phyloP scores from a whole-genome alignment of 2,113 vertebrate species.

The Todiramphus saurophagus region DNA sequence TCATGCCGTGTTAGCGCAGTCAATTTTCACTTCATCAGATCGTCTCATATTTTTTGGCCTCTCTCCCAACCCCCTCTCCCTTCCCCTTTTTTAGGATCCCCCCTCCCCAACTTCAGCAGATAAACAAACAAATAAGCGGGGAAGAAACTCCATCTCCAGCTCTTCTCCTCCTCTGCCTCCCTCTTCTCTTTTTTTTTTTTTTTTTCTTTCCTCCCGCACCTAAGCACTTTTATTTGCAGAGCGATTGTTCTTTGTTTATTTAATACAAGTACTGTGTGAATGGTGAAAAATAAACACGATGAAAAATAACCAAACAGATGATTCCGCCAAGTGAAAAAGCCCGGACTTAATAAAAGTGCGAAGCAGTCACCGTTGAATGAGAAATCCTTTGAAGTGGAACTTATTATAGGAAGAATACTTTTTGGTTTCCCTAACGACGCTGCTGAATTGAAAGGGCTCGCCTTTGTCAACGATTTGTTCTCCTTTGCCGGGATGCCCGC shows the following conservation, averaged over 20 bases:
- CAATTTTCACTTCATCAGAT: conserved; percentile 77
- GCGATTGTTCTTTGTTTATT: conserved; percentile 89
- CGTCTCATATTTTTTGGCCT: conserved; percentile 60
- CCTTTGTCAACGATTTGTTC: conserved; percentile 99
- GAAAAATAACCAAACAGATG: conserved; percentile 96
- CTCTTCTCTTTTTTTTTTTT: background rate
- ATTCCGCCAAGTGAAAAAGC: conserved; percentile 86
- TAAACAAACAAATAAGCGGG: conserved; percentile 38
- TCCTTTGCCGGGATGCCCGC: conserved; percentile 96
- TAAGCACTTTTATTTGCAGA: conserved; percentile 80
- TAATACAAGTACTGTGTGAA: conserved; percentile 94
- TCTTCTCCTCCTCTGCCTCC: conserved; percentile 9
- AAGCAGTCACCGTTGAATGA: conserved; percentile 92
- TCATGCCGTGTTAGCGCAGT: conserved; percentile 80
- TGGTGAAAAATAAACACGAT: conserved; percentile 96
- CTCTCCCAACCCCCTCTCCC: background rate
- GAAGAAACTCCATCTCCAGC: background rate
- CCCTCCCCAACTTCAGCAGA: background rate
- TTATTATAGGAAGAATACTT: conserved; percentile 98
- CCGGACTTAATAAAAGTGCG: conserved; percentile 94
- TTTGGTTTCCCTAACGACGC: conserved; percentile 98
- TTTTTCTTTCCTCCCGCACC: conserved; percentile 37
- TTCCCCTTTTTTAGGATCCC: background rate
- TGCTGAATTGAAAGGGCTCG: conserved; percentile 92
- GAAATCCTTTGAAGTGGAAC: conserved; percentile 99